These are phyloP conservation scores for Balaenoptera acutorostrata DNA, from an alignment of 2,113 vertebrate genomes.

Conservation along the genomic window DNA sequence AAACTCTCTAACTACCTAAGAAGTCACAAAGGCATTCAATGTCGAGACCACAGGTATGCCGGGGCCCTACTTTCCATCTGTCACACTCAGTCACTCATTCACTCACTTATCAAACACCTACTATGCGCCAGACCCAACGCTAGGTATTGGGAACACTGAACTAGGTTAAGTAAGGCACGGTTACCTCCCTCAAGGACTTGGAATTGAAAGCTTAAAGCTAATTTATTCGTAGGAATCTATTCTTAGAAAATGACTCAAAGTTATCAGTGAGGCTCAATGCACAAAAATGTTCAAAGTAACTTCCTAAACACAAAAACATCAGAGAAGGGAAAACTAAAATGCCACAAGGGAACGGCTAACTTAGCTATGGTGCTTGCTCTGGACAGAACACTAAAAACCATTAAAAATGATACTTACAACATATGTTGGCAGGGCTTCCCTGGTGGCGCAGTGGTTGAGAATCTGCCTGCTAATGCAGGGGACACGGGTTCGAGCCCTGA, in stretches of 20 bases:
- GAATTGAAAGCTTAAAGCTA: background rate
- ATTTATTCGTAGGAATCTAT: background rate
- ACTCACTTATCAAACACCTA: background rate
- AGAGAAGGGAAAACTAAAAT: background rate
- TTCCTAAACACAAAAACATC: background rate
- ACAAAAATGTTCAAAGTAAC: background rate
- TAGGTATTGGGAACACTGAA: background rate
- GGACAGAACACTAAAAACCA: background rate
- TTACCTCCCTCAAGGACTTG: background rate
- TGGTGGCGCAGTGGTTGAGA: too few relatives aligned
- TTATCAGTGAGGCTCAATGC: background rate
- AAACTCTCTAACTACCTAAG: background rate
- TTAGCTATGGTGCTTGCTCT: rapidly evolving
- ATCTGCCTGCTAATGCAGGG: too few relatives aligned
- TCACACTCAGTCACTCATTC: background rate
- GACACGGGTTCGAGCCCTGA: too few relatives aligned
- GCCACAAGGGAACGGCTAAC: background rate
- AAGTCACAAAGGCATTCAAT: rapidly evolving
- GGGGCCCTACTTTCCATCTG: rapidly evolving
- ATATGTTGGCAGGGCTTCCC: too few relatives aligned
- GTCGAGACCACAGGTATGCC: rapidly evolving
- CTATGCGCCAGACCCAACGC: rapidly evolving
- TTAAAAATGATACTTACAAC: background rate
- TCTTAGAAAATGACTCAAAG: constrained; percentile 15
- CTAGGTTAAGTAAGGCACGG: rapidly evolving